Evolutionary conservation across 2,797 vertebrate species (phyloP), one percentile per base, ranked within the genome.

Genomic region (Lepilemur septentrionalis): DNA sequence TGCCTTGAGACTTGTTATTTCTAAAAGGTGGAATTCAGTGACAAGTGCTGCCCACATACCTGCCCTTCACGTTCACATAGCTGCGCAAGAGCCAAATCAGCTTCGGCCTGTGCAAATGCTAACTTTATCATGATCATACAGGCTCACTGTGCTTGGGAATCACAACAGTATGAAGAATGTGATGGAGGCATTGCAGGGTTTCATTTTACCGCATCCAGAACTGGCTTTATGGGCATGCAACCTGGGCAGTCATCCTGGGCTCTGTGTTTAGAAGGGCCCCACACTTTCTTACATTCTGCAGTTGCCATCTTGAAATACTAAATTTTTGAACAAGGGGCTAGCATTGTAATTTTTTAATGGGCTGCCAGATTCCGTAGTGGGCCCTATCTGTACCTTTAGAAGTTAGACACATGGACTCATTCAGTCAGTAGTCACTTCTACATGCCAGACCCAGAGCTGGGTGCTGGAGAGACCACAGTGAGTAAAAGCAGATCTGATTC

Each of bases 231-330:
- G 18, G 9, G 7, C 15, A 4, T 2, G 18, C 14, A 57, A 0
- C 7, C 35, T 32, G 9, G 69, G 38, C 23, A 23, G 55, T 22
- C 38, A 2, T 2, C 13, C 7, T 48, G 38, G 55, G 11, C 76
- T 76, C 9, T 63, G 78, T 63, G 78, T 70, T 59, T 75, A 55
- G 12, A 32, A 48, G 69, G 25, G 28, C 50, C 23, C 17, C 9
- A 3, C 5, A 10, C 41, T 41, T 14, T 23, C 72, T 25, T 11
- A 52, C 13, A 38, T 32, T 83, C 28, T 72, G 2, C 4, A 28
- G 41, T 38, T 69, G 7, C n/a, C 48, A 69, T 63, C 67, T 82
- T 95, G 43, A 83, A 88, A 59, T 83, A 76, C 61, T 81, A 92
- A 25, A 13, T 55, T 85, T 93, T 73, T 55, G 67, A 61, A 78